Base-by-base conservation (phyloP, 2,888 invertebrate species). In the Hyposoter dolosus region DNA sequence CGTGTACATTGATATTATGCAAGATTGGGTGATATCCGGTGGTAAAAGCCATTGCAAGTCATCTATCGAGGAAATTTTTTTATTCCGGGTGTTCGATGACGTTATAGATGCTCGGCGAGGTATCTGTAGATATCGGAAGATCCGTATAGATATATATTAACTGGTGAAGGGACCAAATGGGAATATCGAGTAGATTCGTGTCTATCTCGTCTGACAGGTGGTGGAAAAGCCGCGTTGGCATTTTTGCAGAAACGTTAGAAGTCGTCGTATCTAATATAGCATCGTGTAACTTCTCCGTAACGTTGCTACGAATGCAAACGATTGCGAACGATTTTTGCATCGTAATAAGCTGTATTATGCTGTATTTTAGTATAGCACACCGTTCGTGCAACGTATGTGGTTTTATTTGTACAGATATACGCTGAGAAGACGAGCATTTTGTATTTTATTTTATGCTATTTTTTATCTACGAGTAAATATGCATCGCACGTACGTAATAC, bases 401-500 rank as follows among this genome's bases (percentile, higher is more conserved):
- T n/a, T 32, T 71, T 32, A 45, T 75, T n/a, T 75, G 47, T 81
- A 23, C 45, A 45, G 7, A 40, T 56, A 47, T 63, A 72, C 65
- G 9, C 43, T 65, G 35, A 12, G 53, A 80, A 35, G 80, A 76
- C 80, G 28, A 71, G 72, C 69, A 50, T 63, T 50, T 5, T 60
- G 66, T 40, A 40, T 68, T 75, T 75, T 0, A 63, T 47, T 45
- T 63, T 63, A 28, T 47, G 45, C 35, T 45, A 10, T 80, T 32
- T 19, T 35, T 77, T 10, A 19, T n/a, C 35, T 10, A 28, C 60
- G 60, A 53, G 47, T 40, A 45, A 68, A 47, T 40, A 84, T 84
- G 81, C 82, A 68, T 60, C 60, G 65, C 84, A 84, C 84, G 84
- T 84, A 82, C 60, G 77, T 71, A 82, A 84, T 82, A 77, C 74